Evolutionary conservation across 2,888 invertebrate species (phyloP).

Genomic region (Hemithea aestivaria): DNA sequence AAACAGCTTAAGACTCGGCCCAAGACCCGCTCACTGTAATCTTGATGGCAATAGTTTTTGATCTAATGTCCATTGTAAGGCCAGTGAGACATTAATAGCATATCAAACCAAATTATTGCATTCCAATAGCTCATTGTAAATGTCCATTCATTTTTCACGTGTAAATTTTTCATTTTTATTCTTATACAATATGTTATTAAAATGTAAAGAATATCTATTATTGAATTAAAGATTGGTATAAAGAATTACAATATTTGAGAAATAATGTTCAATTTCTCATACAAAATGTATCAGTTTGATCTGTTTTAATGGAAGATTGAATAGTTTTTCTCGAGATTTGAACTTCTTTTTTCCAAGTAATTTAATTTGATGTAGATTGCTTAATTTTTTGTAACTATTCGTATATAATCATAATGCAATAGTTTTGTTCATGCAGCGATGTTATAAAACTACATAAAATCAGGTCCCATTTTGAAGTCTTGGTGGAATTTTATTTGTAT

Average conservation of each 20-base stretch:
- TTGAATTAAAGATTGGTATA: too few relatives aligned
- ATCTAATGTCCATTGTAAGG: conserved; percentile 58
- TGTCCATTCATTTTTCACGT: conserved; percentile 3
- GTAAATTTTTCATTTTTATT: not conserved
- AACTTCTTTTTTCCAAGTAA: too few relatives aligned
- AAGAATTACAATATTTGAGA: too few relatives aligned
- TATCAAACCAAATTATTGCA: conserved; percentile 41
- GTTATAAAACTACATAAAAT: conserved; percentile 10
- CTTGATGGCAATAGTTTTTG: conserved; percentile 50
- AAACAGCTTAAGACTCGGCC: conserved; percentile 47
- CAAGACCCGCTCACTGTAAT: conserved; percentile 59
- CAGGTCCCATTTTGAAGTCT: conserved; percentile 33
- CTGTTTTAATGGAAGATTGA: too few relatives aligned
- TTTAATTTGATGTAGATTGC: too few relatives aligned
- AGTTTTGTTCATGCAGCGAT: conserved; percentile 38
- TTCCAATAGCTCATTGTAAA: conserved; percentile 16
- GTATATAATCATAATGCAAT: conserved; percentile 28
- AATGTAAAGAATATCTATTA: too few relatives aligned
- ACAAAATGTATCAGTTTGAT: too few relatives aligned
- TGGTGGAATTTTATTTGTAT: conserved; percentile 19
- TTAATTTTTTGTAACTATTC: not conserved
- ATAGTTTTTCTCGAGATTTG: too few relatives aligned
- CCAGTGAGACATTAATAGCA: conserved; percentile 49
- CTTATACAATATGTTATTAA: too few relatives aligned
- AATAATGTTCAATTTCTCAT: too few relatives aligned